Conservation (phyloP, 2,797 vertebrate species). For the Gallinago solitaria region DNA sequence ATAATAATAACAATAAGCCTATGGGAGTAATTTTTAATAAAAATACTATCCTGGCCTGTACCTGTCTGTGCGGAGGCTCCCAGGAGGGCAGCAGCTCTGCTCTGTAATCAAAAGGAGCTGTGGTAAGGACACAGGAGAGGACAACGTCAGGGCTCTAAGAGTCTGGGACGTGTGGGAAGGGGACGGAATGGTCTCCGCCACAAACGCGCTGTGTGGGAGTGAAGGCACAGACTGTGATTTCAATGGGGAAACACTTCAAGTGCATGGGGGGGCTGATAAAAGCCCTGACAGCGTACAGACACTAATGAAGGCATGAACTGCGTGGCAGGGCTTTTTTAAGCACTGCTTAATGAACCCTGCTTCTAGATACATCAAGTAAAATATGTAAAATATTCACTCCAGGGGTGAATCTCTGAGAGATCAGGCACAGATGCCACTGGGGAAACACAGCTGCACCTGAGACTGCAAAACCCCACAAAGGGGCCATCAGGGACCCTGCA, state of each 20-base stretch:
- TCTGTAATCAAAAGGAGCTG: background rate
- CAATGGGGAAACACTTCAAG: background rate
- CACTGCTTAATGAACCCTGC: conserved; percentile 40
- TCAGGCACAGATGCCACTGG: background rate
- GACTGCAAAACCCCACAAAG: background rate
- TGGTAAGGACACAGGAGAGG: background rate
- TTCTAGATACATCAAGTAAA: conserved; percentile 39
- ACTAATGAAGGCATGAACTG: background rate
- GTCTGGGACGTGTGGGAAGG: rapidly evolving
- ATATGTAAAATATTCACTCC: conserved; percentile 38
- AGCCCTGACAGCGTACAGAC: background rate
- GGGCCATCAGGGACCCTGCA: background rate
- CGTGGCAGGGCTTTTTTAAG: background rate
- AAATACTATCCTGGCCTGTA: background rate
- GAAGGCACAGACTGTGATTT: background rate
- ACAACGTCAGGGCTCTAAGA: background rate
- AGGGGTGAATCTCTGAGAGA: conserved; percentile 4
- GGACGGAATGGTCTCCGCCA: background rate
- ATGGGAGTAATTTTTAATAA: conserved; percentile 37
- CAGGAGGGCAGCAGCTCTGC: background rate
- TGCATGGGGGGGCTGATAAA: background rate
- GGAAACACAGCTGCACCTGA: conserved; percentile 40
- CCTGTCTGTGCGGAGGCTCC: background rate
- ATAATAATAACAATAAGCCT: conserved; percentile 37
- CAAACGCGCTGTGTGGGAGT: background rate